Percentiles rank a stretch among this genome's conserved stretches.
These are phyloP conservation scores for Oncopeltus fasciatus DNA, from an alignment of 1,140 invertebrate species.

Conservation along the genomic window DNA sequence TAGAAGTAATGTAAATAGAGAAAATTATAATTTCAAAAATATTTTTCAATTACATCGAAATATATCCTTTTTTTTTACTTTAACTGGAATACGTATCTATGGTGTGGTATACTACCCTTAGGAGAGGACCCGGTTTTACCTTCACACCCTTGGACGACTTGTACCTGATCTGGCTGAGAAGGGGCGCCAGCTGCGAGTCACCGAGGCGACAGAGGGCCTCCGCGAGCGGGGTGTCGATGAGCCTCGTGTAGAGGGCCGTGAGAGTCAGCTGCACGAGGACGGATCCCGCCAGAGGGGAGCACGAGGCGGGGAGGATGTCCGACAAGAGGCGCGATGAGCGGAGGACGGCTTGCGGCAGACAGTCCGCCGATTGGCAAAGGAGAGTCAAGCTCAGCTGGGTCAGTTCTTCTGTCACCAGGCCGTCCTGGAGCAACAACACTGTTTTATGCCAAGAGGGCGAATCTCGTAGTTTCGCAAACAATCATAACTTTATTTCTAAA, in stretches of 20 bases:
- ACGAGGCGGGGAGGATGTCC: slow-evolving; percentile 46
- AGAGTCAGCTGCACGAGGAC: slow-evolving; percentile 43
- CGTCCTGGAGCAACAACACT: slow-evolving; percentile 20
- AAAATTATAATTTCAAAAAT: too few relatives aligned
- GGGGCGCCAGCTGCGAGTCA: slow-evolving; percentile 52
- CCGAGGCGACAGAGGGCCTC: slow-evolving; percentile 60
- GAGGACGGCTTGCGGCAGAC: slow-evolving; percentile 39
- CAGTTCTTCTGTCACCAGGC: slow-evolving; percentile 10
- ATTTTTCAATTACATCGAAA: too few relatives aligned
- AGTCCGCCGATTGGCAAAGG: slow-evolving; percentile 47
- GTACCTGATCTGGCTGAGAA: slow-evolving; percentile 46
- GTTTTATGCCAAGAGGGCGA: too few relatives aligned
- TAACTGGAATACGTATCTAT: too few relatives aligned
- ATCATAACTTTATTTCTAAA: too few relatives aligned
- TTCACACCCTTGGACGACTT: too few relatives aligned
- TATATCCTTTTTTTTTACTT: too few relatives aligned
- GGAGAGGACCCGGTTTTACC: too few relatives aligned
- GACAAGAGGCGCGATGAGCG: slow-evolving; percentile 40
- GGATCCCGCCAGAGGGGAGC: slow-evolving; percentile 44
- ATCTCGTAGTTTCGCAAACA: too few relatives aligned
- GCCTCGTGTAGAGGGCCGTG: slow-evolving; percentile 29
- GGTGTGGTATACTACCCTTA: too few relatives aligned
- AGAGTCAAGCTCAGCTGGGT: slow-evolving; percentile 54
- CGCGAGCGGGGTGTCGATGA: slow-evolving; percentile 33
- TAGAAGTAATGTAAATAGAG: too few relatives aligned